Conservation (phyloP, 2,797 vertebrate species). For the Halcyon chelicuti region DNA sequence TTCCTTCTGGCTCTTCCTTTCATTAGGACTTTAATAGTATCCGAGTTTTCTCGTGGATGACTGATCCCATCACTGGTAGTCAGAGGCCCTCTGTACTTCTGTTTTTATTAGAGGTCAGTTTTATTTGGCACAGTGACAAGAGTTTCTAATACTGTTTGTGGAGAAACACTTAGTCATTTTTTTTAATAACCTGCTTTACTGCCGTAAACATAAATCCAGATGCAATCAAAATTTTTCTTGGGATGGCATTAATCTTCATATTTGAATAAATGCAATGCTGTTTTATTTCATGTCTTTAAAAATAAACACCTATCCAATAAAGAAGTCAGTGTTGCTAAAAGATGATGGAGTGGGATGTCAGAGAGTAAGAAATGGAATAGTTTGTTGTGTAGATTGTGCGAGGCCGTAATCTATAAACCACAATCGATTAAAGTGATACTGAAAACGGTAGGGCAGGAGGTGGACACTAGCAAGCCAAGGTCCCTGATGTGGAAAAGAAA, state of each 20-base stretch:
- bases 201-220: conserved; percentile 68
- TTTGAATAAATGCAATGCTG: conserved; percentile 51
- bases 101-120: conserved; percentile 69
- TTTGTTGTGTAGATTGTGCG: conserved; percentile 24
- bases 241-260: conserved; percentile 63
- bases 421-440: conserved; percentile 43
- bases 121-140: conserved; percentile 52
- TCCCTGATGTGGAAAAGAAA: conserved; percentile 22
- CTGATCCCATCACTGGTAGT: conserved; percentile 61
- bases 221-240: conserved; percentile 60
- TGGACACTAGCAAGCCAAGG: background rate
- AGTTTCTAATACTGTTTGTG: conserved; percentile 27
- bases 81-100: conserved; percentile 51
- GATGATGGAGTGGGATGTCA: conserved; percentile 67
- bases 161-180: conserved; percentile 15
- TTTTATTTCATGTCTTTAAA: conserved; percentile 57
- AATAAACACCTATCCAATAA: conserved; percentile 58
- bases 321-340: conserved; percentile 55
- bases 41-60: conserved; percentile 70
- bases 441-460: conserved; percentile 32
- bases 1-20: conserved; percentile 63
- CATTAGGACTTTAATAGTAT: conserved; percentile 68
- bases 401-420: conserved; percentile 58
- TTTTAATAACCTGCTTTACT: conserved; percentile 45
- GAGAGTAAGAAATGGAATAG: conserved; percentile 57